phyloP scores from a whole-genome alignment of 1,140 invertebrate species.

The Scaptomyza pallida region DNA sequence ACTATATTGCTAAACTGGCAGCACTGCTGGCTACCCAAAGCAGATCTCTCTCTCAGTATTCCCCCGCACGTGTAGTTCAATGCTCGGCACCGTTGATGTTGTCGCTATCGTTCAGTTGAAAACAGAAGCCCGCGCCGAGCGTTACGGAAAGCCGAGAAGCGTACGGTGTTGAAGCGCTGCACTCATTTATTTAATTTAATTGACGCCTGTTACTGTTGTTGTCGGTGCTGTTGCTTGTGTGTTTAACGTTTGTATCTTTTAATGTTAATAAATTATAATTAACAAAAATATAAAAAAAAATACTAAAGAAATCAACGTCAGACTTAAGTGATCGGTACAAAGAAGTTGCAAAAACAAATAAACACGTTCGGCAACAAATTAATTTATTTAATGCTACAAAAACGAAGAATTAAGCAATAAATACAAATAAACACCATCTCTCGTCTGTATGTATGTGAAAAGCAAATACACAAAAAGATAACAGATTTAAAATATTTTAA shows the following conservation, averaged over 20 bases:
- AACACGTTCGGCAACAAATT: conserved; percentile 64
- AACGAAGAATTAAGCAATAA: conserved; percentile 27
- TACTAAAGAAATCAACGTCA: conserved; percentile 24
- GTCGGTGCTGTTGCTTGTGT: conserved; percentile 28
- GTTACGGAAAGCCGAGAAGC: conserved; percentile 1
- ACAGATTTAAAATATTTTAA: conserved; percentile 3
- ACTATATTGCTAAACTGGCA: too few relatives aligned
- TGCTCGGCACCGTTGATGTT: conserved; percentile 20
- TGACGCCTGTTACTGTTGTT: conserved; percentile 52
- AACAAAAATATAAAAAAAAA: conserved; percentile 36
- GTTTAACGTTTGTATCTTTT: conserved; percentile 41
- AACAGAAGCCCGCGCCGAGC: conserved; percentile 41
- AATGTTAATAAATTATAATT: conserved; percentile 64
- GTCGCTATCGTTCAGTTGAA: conserved; percentile 39
- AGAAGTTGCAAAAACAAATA: conserved; percentile 30
- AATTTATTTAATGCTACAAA: conserved; percentile 25
- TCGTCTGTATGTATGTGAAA: too few relatives aligned
- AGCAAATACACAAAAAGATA: conserved; percentile 28
- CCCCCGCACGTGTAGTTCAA: conserved; percentile 30
- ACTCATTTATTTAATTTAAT: conserved; percentile 65
- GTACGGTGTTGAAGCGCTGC: conserved; percentile 31
- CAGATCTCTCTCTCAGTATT: conserved; percentile 11
- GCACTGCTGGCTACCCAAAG: too few relatives aligned
- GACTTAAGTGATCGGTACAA: background rate
- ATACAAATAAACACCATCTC: conserved; percentile 1